Conservation (phyloP, 2,113 vertebrate genomes). For the Passer domesticus region DNA sequence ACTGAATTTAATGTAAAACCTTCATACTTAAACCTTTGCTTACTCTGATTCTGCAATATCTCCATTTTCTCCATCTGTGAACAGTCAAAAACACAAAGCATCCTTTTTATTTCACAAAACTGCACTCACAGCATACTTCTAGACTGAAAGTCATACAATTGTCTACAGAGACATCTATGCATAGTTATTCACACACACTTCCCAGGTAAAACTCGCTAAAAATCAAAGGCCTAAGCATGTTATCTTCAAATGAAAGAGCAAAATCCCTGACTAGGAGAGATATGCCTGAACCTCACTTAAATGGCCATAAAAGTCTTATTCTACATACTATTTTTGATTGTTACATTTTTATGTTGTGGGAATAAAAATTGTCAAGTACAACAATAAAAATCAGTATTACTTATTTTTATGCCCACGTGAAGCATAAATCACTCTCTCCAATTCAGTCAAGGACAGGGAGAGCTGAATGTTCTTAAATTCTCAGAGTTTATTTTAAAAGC, state of each 20-base stretch:
- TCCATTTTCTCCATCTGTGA: not conserved
- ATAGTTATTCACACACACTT: not conserved
- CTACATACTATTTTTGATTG: constrained; percentile 11
- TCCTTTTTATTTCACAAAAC: not conserved
- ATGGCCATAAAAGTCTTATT: not conserved
- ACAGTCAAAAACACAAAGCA: not conserved
- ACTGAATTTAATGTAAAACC: not conserved
- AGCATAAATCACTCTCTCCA: constrained; percentile 60
- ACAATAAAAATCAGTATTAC: constrained; percentile 41
- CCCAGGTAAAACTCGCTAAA: not conserved
- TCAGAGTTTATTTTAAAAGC: constrained; percentile 65
- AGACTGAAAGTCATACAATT: not conserved
- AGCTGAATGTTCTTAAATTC: constrained; percentile 69
- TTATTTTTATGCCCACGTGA: constrained; percentile 51
- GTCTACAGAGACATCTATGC: not conserved
- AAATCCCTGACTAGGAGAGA: not conserved
- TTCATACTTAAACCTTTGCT: not conserved
- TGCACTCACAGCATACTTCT: not conserved
- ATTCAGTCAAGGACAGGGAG: constrained; percentile 56
- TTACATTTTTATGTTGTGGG: constrained; percentile 12
- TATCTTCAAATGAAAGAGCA: not conserved
- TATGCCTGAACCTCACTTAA: not conserved
- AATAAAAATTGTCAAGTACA: constrained; percentile 50
- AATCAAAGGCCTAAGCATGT: not conserved
- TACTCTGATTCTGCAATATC: not conserved